Evolutionary conservation across 2,888 invertebrate species (phyloP).

Genomic region (Pantelozetes paolii): DNA sequence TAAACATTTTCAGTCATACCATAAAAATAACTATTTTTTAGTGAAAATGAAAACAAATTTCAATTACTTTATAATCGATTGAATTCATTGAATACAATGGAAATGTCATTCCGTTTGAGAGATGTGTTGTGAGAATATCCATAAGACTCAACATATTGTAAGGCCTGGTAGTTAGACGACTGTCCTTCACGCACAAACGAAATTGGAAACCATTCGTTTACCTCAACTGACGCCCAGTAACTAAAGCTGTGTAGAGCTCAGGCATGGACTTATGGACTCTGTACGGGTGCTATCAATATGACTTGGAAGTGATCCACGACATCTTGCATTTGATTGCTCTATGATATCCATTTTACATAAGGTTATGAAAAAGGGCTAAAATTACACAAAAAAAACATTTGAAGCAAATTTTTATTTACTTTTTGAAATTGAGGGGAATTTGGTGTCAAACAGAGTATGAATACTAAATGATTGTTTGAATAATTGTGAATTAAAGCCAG

Average conservation of each 20-base stretch:
- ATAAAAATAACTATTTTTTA: not conserved
- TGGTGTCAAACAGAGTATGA: not conserved
- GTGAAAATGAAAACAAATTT: too few relatives aligned
- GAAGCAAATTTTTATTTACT: not conserved
- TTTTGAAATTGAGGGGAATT: not conserved
- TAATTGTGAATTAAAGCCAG: not conserved
- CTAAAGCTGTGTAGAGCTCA: conserved; percentile 12
- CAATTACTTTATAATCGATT: too few relatives aligned
- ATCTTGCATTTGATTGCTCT: not conserved
- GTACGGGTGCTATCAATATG: not conserved
- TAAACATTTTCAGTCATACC: not conserved
- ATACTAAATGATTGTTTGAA: not conserved
- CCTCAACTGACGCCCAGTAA: conserved; percentile 33
- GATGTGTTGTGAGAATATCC: conserved; percentile 2
- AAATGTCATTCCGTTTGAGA: not conserved
- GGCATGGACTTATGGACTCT: conserved; percentile 19
- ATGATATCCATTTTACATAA: conserved; percentile 4
- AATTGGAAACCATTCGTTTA: conserved; percentile 31
- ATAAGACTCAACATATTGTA: not conserved
- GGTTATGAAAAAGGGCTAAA: conserved; percentile 13
- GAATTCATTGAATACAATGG: not conserved
- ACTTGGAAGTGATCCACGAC: not conserved
- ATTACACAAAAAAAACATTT: conserved; percentile 16
- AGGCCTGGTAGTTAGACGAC: not conserved
- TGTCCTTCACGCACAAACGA: conserved; percentile 34